Base-by-base conservation (phyloP, 2,797 vertebrate species). In the Cygnus olor region DNA sequence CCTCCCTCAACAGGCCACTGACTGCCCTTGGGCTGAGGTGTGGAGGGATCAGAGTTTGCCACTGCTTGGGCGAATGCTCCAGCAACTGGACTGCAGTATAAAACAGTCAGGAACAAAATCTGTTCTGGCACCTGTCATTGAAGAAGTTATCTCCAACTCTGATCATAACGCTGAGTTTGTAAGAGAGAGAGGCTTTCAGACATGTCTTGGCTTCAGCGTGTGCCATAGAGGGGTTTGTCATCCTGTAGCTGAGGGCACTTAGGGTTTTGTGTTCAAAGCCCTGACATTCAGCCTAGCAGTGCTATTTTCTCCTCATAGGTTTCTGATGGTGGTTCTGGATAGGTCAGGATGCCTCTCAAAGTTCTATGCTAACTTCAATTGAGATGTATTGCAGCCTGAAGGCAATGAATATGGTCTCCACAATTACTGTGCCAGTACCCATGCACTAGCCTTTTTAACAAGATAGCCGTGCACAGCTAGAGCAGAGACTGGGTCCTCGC, bases 91-190 rank as follows among this genome's bases (percentile, higher is more conserved):
- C 34, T 40, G 12, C 2, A 7, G 28, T 45, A 32, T 49, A 21
- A 51, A 54, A 17, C 11, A 68, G 66, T 8, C 44, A 72, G 69
- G 42, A 83, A 56, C 21, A 58, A 14, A 24, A 40, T 11, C 9
- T 27, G 5, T 25, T 36, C 49, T 19, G 28, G 30, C 40, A 86
- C 20, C 61, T 71, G 56, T n/a, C 61, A 15, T 9, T 84, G 51
- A 57, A 86, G 64, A 57, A 64, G 9, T 30, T 72, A 18, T 17
- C 6, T 42, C 61, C 45, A 9, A 3, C 11, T 77, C 54, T 45
- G 25, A 30, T 57, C 24, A 11, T 34, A 21, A 34, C 0, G 0
- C 0, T 51, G 80, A 36, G 18, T 8, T 91, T 0, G 0, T 49
- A 36, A 80, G n/a, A 57, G 19, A 81, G 32, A 25, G 32, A 4